These are phyloP conservation scores for Etheostoma cragini DNA, from an alignment of 2,113 vertebrate genomes.

Conservation along the genomic window DNA sequence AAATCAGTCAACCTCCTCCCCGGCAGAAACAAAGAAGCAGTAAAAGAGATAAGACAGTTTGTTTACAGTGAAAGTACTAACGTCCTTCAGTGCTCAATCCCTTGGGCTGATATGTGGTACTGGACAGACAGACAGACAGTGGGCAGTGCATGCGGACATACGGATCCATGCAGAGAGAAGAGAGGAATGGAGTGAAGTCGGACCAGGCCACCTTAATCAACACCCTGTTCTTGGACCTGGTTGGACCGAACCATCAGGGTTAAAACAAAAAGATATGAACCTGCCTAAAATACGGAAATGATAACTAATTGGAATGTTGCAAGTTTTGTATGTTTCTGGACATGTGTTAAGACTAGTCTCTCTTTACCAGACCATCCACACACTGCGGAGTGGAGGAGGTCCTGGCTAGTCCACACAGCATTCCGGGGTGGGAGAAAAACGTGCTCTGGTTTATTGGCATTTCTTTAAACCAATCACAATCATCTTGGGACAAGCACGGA, in stretches of 20 bases:
- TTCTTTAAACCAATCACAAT: too few relatives aligned
- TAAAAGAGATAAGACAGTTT: conserved; percentile 48
- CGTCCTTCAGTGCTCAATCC: conserved; percentile 80
- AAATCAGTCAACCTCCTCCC: conserved; percentile 59
- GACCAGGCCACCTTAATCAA: conserved; percentile 83
- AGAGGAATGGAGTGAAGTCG: conserved; percentile 60
- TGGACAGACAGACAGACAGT: conserved; percentile 46
- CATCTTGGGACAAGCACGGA: too few relatives aligned
- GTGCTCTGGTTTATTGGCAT: too few relatives aligned
- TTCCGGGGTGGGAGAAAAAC: too few relatives aligned
- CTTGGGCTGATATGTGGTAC: conserved; percentile 77
- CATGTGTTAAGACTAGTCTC: conserved; percentile 56
- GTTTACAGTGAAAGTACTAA: conserved; percentile 74
- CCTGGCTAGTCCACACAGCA: too few relatives aligned
- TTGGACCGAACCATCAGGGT: conserved; percentile 43
- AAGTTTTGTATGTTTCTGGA: conserved; percentile 41
- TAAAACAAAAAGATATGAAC: conserved; percentile 34
- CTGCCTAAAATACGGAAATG: conserved; percentile 63
- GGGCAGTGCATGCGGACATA: conserved; percentile 89
- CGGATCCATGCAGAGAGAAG: conserved; percentile 88
- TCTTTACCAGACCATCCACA: too few relatives aligned
- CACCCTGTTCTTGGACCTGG: conserved; percentile 50
- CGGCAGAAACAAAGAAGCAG: conserved; percentile 46
- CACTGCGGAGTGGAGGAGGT: too few relatives aligned
- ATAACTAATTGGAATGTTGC: conserved; percentile 60